phyloP scores from a whole-genome alignment of 2,888 invertebrate species.

The Parelbella ahira region DNA sequence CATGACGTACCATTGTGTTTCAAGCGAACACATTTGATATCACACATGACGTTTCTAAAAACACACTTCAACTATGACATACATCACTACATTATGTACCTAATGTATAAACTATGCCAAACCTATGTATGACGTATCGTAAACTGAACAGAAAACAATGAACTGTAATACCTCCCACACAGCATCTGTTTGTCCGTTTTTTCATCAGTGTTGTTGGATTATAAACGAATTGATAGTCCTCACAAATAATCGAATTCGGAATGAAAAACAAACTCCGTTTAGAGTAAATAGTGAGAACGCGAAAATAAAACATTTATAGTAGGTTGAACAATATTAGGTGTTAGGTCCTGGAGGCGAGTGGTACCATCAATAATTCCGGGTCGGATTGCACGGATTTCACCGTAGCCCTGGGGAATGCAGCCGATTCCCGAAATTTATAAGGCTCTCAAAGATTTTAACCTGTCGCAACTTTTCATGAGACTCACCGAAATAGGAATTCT shows the following conservation, averaged over 20 bases:
- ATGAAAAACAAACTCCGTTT: constrained; percentile 13
- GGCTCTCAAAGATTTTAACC: constrained; percentile 15
- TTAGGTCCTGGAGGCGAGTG: constrained; percentile 24
- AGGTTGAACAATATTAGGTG: constrained; percentile 22
- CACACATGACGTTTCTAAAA: no score
- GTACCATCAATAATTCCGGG: constrained; percentile 53
- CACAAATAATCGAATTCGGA: constrained; percentile 13
- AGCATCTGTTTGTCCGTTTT: constrained; percentile 1
- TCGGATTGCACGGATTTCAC: constrained; percentile 37
- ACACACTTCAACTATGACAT: no score
- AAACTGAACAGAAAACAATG: no score
- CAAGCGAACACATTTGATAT: no score
- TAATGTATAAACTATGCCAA: no score
- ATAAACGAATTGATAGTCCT: constrained; percentile 7
- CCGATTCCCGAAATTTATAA: constrained; percentile 31
- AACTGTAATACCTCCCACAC: no score
- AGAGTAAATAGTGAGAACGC: no score
- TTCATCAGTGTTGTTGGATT: constrained; percentile 5
- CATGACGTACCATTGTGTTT: no score
- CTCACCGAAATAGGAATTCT: no score
- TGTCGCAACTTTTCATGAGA: constrained; percentile 22
- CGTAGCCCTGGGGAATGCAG: constrained; percentile 36
- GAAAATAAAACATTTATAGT: constrained; percentile 15
- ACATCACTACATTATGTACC: no score
- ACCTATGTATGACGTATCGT: no score